Evolutionary conservation across 2,888 invertebrate genomes (phyloP).

Genomic region (Machimus atricapillus): DNA sequence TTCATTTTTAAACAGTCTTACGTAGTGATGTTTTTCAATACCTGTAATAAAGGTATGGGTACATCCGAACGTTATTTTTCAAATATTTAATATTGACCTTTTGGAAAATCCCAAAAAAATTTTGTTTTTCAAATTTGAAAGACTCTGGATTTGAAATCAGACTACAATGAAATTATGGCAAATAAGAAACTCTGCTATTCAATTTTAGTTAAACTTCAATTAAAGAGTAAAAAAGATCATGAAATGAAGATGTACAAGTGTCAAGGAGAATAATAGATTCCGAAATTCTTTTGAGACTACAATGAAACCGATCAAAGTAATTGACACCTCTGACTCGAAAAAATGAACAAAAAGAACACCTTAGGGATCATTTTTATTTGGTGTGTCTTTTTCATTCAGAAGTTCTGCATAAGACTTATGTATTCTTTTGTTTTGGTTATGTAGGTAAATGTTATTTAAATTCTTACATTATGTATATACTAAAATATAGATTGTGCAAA

Average conservation of each 20-base stretch:
- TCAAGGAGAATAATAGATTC: not conserved
- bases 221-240: not conserved
- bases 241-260: not conserved
- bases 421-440: too few species aligned
- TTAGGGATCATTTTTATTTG: not conserved
- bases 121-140: not conserved
- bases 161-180: not conserved
- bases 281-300: not conserved
- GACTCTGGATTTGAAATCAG: not conserved
- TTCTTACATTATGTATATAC: too few species aligned
- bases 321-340: not conserved
- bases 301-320: not conserved
- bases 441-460: too few species aligned
- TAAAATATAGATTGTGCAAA: too few species aligned
- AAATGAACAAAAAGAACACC: not conserved
- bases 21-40: too few species aligned
- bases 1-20: too few species aligned
- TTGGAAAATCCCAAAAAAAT: too few species aligned
- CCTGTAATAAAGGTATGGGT: too few species aligned
- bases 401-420: not conserved
- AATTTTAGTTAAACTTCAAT: not conserved
- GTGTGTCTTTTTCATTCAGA: not conserved
- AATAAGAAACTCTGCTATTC: not conserved
- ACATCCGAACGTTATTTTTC: too few species aligned
- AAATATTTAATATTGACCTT: too few species aligned